Percentiles rank a stretch among this genome's conserved stretches.
phyloP scores from a whole-genome alignment of 2,888 invertebrate genomes.

The Agrochola lota region DNA sequence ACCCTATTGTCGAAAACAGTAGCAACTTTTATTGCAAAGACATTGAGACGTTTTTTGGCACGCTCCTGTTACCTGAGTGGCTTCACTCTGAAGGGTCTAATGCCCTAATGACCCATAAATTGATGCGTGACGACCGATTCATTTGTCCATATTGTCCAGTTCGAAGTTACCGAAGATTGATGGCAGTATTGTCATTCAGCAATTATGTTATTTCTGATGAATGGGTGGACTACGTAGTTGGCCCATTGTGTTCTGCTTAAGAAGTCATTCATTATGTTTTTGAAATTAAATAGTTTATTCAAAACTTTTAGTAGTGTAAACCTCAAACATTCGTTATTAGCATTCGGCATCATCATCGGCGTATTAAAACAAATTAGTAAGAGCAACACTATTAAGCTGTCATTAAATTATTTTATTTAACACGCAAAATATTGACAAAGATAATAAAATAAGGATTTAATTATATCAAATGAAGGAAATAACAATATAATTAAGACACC shows the following conservation, averaged over 20 bases:
- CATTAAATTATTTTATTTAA: conserved; percentile 3
- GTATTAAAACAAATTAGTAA: conserved; percentile 17
- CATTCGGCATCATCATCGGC: not conserved
- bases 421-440: conserved; percentile 14
- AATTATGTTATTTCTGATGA: conserved; percentile 56
- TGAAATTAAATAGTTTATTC: not conserved
- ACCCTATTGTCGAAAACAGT: conserved; percentile 73
- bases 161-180: conserved; percentile 58
- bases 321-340: not conserved
- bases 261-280: conserved; percentile 10
- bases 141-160: conserved; percentile 69
- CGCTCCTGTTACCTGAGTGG: conserved; percentile 63
- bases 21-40: conserved; percentile 76
- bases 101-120: conserved; percentile 76
- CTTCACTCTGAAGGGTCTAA: conserved; percentile 43
- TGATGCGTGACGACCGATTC: conserved; percentile 71
- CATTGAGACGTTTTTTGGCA: conserved; percentile 69
- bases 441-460: conserved; percentile 30
- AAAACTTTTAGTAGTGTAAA: not conserved
- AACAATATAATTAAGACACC: conserved; percentile 70
- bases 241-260: conserved; percentile 19
- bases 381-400: not conserved
- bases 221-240: conserved; percentile 22
- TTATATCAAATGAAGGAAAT: conserved; percentile 50
- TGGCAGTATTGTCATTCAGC: conserved; percentile 47